Conservation (phyloP, 1,140 invertebrate species). For the Saccostrea cuccullata region DNA sequence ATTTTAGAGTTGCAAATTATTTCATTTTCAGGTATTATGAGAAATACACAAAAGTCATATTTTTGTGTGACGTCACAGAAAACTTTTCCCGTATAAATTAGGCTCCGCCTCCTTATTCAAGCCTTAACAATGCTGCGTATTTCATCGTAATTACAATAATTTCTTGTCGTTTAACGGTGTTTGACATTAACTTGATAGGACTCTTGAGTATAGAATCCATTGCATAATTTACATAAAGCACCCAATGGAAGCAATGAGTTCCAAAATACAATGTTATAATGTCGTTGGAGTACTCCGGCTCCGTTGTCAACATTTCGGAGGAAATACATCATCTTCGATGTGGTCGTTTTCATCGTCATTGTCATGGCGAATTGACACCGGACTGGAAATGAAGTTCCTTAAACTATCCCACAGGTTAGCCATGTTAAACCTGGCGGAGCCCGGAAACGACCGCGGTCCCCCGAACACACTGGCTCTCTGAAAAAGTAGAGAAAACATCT, state of each 20-base stretch:
- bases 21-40: too few relatives aligned
- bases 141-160: background rate
- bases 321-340: background rate
- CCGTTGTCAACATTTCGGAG: background rate
- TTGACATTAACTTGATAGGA: background rate
- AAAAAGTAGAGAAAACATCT: background rate
- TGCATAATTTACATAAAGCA: slow-evolving; percentile 19
- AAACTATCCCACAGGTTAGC: slow-evolving; percentile 24
- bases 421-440: background rate
- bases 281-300: background rate
- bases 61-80: too few relatives aligned
- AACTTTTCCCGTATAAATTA: too few relatives aligned
- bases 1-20: too few relatives aligned
- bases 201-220: background rate
- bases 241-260: slow-evolving; percentile 5
- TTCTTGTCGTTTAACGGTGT: background rate
- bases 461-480: background rate
- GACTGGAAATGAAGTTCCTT: background rate
- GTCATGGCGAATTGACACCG: slow-evolving; percentile 13
- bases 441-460: slow-evolving; percentile 7
- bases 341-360: slow-evolving; percentile 7
- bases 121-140: too few relatives aligned
- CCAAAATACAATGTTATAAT: background rate
- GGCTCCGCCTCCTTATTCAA: too few relatives aligned
- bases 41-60: too few relatives aligned